These are phyloP conservation scores for Anseranas semipalmata DNA, from an alignment of 2,113 vertebrate genomes.

Conservation along the genomic window DNA sequence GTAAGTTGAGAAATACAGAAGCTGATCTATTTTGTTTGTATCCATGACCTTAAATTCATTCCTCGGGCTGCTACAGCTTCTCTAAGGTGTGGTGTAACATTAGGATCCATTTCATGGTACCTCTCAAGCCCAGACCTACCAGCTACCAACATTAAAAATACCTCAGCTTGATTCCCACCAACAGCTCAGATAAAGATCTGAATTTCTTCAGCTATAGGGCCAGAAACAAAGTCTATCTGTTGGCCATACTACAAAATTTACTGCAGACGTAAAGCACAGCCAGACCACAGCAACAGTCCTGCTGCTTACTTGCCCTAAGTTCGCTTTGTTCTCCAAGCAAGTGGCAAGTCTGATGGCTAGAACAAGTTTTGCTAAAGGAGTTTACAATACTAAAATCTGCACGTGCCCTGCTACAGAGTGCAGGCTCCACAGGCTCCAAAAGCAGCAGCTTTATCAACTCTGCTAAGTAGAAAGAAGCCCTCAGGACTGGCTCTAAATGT, in stretches of 20 bases:
- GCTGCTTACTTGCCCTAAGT: background rate
- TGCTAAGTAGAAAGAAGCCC: background rate
- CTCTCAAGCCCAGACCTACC: background rate
- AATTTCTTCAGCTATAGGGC: background rate
- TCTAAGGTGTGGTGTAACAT: background rate
- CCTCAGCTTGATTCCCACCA: background rate
- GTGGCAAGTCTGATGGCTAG: background rate
- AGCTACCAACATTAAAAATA: background rate
- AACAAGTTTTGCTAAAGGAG: background rate
- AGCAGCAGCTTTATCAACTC: background rate
- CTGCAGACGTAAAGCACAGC: background rate
- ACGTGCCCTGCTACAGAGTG: background rate
- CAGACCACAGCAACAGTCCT: background rate
- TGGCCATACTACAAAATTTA: background rate
- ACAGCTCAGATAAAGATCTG: background rate
- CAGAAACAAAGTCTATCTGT: accelerated
- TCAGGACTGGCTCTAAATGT: conserved; percentile 11
- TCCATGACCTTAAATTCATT: background rate
- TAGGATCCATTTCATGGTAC: background rate
- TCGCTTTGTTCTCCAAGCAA: background rate
- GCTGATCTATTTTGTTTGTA: background rate
- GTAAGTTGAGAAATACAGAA: background rate
- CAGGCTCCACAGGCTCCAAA: background rate
- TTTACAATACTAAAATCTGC: background rate
- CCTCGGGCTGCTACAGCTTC: background rate